Conservation (phyloP, 2,113 vertebrate genomes). For the Mesitornis unicolor region DNA sequence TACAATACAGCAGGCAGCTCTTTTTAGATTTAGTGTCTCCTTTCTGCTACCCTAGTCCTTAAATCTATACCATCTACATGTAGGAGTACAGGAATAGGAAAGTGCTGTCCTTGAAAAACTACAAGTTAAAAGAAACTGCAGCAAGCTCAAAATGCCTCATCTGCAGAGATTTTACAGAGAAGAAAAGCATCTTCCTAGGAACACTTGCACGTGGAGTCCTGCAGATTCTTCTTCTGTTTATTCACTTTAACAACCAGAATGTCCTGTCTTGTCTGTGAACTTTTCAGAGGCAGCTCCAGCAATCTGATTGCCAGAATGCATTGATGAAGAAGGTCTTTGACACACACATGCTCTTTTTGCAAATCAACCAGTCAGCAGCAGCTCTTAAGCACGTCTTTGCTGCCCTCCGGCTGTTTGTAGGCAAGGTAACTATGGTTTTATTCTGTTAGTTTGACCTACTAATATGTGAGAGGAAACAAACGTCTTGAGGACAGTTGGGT, state of each 20-base stretch:
- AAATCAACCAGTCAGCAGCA: conserved; percentile 93
- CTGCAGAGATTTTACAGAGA: neutral
- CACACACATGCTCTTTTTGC: conserved; percentile 94
- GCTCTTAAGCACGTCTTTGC: conserved; percentile 91
- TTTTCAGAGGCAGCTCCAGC: conserved; percentile 87
- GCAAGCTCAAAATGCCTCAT: neutral
- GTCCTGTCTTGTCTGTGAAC: neutral
- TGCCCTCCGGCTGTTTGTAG: conserved; percentile 89
- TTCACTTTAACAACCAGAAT: neutral
- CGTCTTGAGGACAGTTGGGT: neutral
- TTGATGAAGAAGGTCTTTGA: conserved; percentile 97
- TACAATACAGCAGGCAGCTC: neutral
- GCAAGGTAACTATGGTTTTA: conserved; percentile 80
- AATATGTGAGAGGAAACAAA: neutral
- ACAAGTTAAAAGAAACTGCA: neutral
- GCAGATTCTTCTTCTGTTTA: neutral
- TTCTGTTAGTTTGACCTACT: neutral
- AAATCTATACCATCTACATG: neutral
- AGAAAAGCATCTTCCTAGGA: neutral
- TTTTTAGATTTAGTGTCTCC: neutral
- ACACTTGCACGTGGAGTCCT: fast-evolving
- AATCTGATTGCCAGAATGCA: conserved; percentile 91
- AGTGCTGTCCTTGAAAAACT: neutral
- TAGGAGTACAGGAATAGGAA: neutral
- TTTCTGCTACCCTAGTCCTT: neutral